These are phyloP conservation scores for Drosophila percnosoma DNA, from an alignment of 2,888 invertebrate species.

Conservation along the genomic window DNA sequence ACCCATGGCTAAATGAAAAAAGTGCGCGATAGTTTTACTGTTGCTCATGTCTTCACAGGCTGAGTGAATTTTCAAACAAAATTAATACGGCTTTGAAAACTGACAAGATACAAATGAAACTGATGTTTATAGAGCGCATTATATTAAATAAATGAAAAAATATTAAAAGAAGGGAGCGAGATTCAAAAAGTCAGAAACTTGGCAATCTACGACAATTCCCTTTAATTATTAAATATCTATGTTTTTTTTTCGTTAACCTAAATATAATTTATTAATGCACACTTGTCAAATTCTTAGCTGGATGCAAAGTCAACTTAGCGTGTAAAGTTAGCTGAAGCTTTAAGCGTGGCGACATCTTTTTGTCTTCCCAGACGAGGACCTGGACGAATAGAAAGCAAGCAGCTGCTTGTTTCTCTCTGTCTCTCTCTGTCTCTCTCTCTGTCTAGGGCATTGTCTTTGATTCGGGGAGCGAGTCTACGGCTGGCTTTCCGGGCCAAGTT, in stretches of 20 bases:
- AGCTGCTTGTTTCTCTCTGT: neutral
- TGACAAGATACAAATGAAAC: neutral
- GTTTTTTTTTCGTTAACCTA: neutral
- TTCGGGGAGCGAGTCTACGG: constrained; percentile 12
- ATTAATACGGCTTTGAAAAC: neutral
- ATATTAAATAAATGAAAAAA: neutral
- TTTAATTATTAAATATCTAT: neutral
- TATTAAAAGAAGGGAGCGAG: neutral
- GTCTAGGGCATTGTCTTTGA: constrained; percentile 46
- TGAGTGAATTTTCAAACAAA: neutral
- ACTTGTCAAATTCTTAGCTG: constrained; percentile 10
- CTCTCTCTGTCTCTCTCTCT: neutral
- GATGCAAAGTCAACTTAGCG: constrained; percentile 47
- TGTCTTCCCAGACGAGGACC: constrained; percentile 24
- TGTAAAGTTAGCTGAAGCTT: constrained; percentile 35
- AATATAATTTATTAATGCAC: neutral
- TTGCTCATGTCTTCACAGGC: neutral
- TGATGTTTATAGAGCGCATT: neutral
- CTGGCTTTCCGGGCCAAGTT: constrained; percentile 47
- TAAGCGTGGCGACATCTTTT: constrained; percentile 27
- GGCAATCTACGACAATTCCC: neutral
- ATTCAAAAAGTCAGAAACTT: neutral
- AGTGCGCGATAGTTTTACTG: too few species aligned
- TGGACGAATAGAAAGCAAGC: constrained; percentile 20
- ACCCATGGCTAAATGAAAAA: neutral